A percentile compares a stretch with the other conserved stretches of the same genome.
These are phyloP conservation scores for Chromobotia macracanthus DNA, from an alignment of 2,797 vertebrate species.

Conservation along the genomic window DNA sequence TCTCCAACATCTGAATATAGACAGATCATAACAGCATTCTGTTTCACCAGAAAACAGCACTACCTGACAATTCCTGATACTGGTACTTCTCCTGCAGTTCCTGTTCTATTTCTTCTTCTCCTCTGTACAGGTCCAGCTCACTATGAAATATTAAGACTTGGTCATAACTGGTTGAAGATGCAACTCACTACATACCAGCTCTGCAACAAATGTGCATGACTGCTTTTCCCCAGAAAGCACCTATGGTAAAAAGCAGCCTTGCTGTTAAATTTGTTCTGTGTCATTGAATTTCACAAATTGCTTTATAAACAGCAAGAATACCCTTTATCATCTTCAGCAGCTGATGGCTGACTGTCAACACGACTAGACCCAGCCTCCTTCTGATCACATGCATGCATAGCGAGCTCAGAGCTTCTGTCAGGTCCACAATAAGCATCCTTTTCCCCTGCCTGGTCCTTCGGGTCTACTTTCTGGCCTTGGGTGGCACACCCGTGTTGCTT, in stretches of 20 bases:
- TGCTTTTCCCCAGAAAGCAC: too few species aligned
- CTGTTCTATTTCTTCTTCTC: slow-evolving; percentile 58
- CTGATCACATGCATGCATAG: slow-evolving; percentile 23
- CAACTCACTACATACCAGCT: not conserved
- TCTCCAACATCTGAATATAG: not conserved
- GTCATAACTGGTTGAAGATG: not conserved
- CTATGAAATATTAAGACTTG: slow-evolving; percentile 37
- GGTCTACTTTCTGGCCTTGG: slow-evolving; percentile 2
- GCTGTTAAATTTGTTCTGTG: not conserved
- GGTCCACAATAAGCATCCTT: slow-evolving; percentile 27
- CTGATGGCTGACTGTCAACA: not conserved
- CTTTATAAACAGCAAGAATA: not conserved
- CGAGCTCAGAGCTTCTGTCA: slow-evolving; percentile 22
- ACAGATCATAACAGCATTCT: not conserved
- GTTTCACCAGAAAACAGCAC: not conserved
- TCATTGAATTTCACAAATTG: not conserved
- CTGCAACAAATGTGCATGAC: not conserved
- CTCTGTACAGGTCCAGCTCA: slow-evolving; percentile 62
- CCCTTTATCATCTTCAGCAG: slow-evolving; percentile 44
- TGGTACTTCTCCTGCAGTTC: slow-evolving; percentile 49
- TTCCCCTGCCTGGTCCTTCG: not conserved
- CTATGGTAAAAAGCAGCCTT: too few species aligned
- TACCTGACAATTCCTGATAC: slow-evolving; percentile 25
- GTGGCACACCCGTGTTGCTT: slow-evolving; percentile 38
- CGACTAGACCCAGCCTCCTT: slow-evolving; percentile 4